These are phyloP conservation scores for Callitettix versicolor DNA, from an alignment of 1,140 invertebrate species.

Conservation along the genomic window DNA sequence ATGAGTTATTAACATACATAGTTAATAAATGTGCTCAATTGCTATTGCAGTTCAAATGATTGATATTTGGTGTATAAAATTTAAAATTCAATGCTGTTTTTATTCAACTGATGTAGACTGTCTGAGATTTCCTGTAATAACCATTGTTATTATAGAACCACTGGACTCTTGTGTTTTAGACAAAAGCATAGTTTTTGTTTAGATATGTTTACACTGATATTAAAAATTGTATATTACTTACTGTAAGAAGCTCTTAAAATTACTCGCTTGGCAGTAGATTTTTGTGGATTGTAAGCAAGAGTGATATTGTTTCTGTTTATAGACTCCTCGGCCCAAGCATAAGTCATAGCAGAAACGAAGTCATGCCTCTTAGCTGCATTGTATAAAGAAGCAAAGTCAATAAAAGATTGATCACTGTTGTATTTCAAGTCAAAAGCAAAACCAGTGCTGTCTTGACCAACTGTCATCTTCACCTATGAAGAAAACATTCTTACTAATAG, in stretches of 20 bases:
- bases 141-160: no score
- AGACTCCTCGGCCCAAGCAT: slow-evolving; percentile 13
- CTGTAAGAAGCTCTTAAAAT: slow-evolving; percentile 19
- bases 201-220: no score
- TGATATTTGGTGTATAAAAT: no score
- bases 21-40: no score
- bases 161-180: no score
- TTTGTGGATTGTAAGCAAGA: slow-evolving; percentile 22
- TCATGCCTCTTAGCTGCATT: slow-evolving; percentile 24
- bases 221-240: neutral
- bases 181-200: no score
- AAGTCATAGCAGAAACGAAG: slow-evolving; percentile 23
- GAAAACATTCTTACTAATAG: neutral
- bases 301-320: slow-evolving; percentile 20
- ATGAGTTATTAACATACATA: no score
- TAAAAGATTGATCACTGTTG: slow-evolving; percentile 33
- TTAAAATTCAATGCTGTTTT: no score
- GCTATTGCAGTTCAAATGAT: no score
- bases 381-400: slow-evolving; percentile 27
- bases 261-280: slow-evolving; percentile 23
- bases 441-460: slow-evolving; percentile 30
- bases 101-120: no score
- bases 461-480: slow-evolving; percentile 9
- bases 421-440: slow-evolving; percentile 37
- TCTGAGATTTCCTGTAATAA: no score